Percentiles rank a stretch among this genome's conserved stretches.
These are phyloP conservation scores for Drosophila bocki DNA, from an alignment of 1,140 invertebrate species.

Conservation along the genomic window DNA sequence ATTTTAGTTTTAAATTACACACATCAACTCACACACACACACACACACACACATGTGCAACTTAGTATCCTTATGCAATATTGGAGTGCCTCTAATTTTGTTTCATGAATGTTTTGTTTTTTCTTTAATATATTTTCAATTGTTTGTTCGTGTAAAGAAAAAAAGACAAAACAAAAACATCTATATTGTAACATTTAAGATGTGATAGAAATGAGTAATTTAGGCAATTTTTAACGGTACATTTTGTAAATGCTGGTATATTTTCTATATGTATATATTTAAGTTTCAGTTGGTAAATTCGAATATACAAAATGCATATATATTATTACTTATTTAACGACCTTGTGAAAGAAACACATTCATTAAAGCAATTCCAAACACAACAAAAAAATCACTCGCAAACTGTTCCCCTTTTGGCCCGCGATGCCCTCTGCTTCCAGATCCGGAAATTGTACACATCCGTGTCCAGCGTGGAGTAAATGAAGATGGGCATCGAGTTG, in stretches of 20 bases:
- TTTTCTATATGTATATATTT: constrained; percentile 62
- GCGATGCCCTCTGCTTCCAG: constrained; percentile 75
- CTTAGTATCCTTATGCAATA: constrained; percentile 84
- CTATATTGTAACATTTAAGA: constrained; percentile 70
- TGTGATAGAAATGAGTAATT: constrained; percentile 80
- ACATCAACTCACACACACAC: constrained; percentile 48
- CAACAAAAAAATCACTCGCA: constrained; percentile 63
- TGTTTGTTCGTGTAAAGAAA: constrained; percentile 42
- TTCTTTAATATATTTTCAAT: constrained; percentile 44
- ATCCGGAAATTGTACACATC: constrained; percentile 87
- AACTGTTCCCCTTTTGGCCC: constrained; percentile 68
- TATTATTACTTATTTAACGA: constrained; percentile 61
- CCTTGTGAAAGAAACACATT: constrained; percentile 43
- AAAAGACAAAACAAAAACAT: constrained; percentile 48
- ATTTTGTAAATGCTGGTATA: constrained; percentile 78
- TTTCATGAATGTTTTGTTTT: constrained; percentile 53
- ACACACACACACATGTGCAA: constrained; percentile 69
- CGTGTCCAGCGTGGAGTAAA: constrained; percentile 87
- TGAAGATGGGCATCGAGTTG: constrained; percentile 87
- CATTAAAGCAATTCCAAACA: constrained; percentile 71
- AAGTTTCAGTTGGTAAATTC: constrained; percentile 65
- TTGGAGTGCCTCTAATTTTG: constrained; percentile 84
- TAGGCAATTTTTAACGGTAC: constrained; percentile 76
- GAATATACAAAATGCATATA: constrained; percentile 22
- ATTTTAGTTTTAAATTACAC: constrained; percentile 33